A percentile compares a stretch with the other conserved stretches of the same genome.
These are phyloP conservation scores for Arrhopalites spinosus DNA, from an alignment of 2,888 invertebrate species.

Conservation along the genomic window DNA sequence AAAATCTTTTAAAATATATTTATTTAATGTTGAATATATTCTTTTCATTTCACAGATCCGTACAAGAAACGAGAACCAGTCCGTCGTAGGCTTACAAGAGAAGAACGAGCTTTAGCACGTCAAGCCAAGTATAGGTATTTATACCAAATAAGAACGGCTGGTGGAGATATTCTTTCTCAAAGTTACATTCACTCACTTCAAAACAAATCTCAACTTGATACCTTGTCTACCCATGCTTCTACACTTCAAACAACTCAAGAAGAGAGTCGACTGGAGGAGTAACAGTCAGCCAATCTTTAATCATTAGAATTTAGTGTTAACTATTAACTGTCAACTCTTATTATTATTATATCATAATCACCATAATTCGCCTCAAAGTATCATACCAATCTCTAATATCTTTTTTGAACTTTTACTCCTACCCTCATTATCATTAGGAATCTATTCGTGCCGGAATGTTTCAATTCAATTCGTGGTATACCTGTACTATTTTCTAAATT, in stretches of 20 bases:
- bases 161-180: slow-evolving; percentile 89
- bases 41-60: slow-evolving; percentile 57
- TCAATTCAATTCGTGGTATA: too few species aligned
- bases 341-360: too few species aligned
- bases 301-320: background rate
- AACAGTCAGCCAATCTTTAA: background rate
- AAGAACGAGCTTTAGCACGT: slow-evolving; percentile 78
- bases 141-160: slow-evolving; percentile 85
- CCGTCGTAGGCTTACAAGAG: slow-evolving; percentile 67
- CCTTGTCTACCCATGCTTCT: slow-evolving; percentile 54
- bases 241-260: slow-evolving; percentile 51
- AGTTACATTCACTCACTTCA: slow-evolving; percentile 59
- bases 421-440: too few species aligned
- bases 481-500: too few species aligned
- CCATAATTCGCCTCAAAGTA: too few species aligned
- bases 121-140: slow-evolving; percentile 80
- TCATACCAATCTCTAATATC: too few species aligned
- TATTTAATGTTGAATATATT: background rate
- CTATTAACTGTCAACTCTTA: too few species aligned
- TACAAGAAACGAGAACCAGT: slow-evolving; percentile 61
- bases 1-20: background rate
- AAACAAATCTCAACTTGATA: slow-evolving; percentile 50
- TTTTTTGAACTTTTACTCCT: too few species aligned
- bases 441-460: too few species aligned
- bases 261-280: slow-evolving; percentile 29